Evolutionary conservation across 2,113 vertebrate species (phyloP).

Genomic region (Salvelinus alpinus): DNA sequence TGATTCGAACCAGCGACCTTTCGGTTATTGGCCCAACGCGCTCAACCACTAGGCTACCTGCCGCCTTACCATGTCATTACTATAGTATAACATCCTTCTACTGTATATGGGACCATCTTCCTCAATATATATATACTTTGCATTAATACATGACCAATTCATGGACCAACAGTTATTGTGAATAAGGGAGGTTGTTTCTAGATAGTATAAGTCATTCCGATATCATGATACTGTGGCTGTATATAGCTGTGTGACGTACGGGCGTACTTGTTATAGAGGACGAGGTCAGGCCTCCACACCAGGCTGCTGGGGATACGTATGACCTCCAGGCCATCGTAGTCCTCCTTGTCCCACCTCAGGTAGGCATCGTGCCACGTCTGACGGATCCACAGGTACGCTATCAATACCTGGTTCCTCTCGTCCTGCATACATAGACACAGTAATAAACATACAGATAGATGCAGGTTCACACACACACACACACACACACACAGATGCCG

Average conservation of each 20-base stretch:
- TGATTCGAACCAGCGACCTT: no score
- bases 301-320: conserved; percentile 94
- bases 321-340: conserved; percentile 92
- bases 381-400: conserved; percentile 94
- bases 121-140: no score
- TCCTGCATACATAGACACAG: conserved; percentile 72
- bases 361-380: conserved; percentile 94
- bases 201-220: no score
- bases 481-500: neutral
- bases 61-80: no score
- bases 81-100: no score
- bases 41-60: no score
- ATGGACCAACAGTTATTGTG: no score
- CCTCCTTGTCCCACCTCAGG: conserved; percentile 90
- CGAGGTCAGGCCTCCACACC: conserved; percentile 96
- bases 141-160: no score
- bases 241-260: conserved; percentile 33
- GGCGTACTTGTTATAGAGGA: conserved; percentile 95
- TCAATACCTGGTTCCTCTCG: conserved; percentile 95
- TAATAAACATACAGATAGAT: conserved; percentile 10
- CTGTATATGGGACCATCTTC: no score
- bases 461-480: conserved; percentile 3
- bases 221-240: neutral
- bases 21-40: no score
- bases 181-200: no score